Base-by-base conservation (phyloP, 2,113 vertebrate species). In the Aspidoscelis tigris region DNA sequence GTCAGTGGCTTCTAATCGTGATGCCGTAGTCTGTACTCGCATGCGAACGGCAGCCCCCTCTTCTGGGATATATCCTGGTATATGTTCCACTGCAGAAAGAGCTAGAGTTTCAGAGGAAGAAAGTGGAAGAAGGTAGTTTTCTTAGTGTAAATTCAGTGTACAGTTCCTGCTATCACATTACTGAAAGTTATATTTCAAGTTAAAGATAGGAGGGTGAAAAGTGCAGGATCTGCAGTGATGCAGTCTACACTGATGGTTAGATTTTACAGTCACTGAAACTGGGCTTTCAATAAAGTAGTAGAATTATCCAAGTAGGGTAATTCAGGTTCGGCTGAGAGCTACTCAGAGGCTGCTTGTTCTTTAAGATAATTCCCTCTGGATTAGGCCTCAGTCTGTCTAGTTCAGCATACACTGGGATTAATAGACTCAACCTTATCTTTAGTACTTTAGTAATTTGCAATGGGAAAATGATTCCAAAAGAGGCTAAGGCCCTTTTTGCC, bases 261-360 rank as follows among this genome's bases (percentile, higher is more conserved):
- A n/a, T 78, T 65, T 18, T 80, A 65, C 65, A n/a, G 43, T 33
- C 16, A 76, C 74, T 81, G n/a, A 90, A 50, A 11, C 26, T 77
- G 1, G 20, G 44, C 75, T 61, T 76, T 14, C 77, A 87, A 14
- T 72, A 74, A 69, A 76, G 55, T 47, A 47, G 61, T 85, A 58
- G 16, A 12, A 68, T 47, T 88, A 78, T 18, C 84, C 87, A 86
- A 58, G 1, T 4, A 80, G 7, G 2, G 65, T 26, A 39, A 68
- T 72, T 75, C 68, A 2, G 78, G 65, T 88, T 92, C 80, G 69
- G 65, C 75, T 69, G 84, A 9, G 82, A 71, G 1, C 10, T 9
- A 80, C 73, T 87, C 68, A 89, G 85, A 80, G 81, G 47, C 47
- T 50, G 8, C 47, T 50, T 50, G 5, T 50, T 9, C 8, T 50